Conservation (phyloP, 2,797 vertebrate species). For the Chelidonichthys spinosus region DNA sequence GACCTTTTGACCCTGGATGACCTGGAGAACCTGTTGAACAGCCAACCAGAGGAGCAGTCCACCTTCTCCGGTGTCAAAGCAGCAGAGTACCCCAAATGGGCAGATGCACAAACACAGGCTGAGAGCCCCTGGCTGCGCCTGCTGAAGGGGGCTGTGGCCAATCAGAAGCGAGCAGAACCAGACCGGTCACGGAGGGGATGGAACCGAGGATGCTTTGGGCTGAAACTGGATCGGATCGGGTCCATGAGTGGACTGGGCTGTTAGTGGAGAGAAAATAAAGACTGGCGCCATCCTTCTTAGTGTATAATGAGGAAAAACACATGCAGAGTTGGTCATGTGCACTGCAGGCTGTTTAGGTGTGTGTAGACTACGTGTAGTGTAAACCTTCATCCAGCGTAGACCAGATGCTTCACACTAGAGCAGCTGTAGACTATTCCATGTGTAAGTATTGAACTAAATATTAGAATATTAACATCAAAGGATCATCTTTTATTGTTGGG, state of each 20-base stretch:
- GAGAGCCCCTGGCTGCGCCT: conserved; percentile 86
- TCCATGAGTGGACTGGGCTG: conserved; percentile 91
- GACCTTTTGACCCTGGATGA: conserved; percentile 86
- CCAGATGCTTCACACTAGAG: conserved; percentile 52
- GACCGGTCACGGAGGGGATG: conserved; percentile 86
- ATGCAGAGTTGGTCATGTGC: conserved; percentile 31
- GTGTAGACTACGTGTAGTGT: conserved; percentile 64
- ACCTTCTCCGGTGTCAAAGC: conserved; percentile 74
- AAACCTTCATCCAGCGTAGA: conserved; percentile 66
- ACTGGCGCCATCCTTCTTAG: conserved; percentile 62
- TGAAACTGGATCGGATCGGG: conserved; percentile 91
- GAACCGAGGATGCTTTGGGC: conserved; percentile 89
- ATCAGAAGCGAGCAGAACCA: conserved; percentile 84
- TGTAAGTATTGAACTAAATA: conserved; percentile 51
- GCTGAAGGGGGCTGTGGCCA: conserved; percentile 83
- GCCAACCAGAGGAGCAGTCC: conserved; percentile 80
- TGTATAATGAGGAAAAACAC: conserved; percentile 25
- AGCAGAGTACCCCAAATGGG: conserved; percentile 82
- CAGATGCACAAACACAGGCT: conserved; percentile 70
- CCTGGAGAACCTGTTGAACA: conserved; percentile 83
- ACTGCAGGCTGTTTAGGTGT: conserved; percentile 51
- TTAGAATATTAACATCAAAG: conserved; percentile 62
- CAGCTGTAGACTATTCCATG: conserved; percentile 53
- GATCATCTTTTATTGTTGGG: conserved; percentile 20
- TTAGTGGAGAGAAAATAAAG: conserved; percentile 75